phyloP scores from a whole-genome alignment of 2,888 invertebrate species.

The Congeria kusceri region DNA sequence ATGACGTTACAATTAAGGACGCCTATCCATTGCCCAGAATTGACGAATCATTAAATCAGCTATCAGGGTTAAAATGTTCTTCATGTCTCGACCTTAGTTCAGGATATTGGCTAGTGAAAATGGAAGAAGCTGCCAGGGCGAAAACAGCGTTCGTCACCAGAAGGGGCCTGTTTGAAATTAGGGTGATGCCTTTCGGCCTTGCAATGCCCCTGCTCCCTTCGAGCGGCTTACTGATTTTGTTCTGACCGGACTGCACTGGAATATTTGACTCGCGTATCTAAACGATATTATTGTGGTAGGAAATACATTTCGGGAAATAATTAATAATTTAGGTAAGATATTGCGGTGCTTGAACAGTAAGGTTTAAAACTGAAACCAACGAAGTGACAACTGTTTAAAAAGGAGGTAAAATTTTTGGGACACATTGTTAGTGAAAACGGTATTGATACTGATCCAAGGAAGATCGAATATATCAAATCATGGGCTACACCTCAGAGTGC shows the following conservation, averaged over 20 bases:
- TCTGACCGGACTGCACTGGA: constrained; percentile 46
- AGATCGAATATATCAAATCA: constrained; percentile 6
- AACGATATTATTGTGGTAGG: constrained; percentile 61
- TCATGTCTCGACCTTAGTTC: constrained; percentile 59
- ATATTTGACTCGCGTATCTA: constrained; percentile 57
- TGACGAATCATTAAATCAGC: constrained; percentile 51
- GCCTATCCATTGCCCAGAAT: constrained; percentile 47
- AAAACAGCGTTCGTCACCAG: constrained; percentile 67
- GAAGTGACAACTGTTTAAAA: constrained; percentile 22
- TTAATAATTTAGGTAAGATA: constrained; percentile 42
- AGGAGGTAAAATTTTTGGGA: constrained; percentile 29
- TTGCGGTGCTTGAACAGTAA: constrained; percentile 42
- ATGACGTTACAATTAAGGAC: constrained; percentile 33
- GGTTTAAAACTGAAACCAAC: constrained; percentile 41
- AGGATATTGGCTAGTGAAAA: constrained; percentile 69
- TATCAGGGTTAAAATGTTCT: constrained; percentile 61
- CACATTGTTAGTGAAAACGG: constrained; percentile 29
- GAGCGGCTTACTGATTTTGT: constrained; percentile 67
- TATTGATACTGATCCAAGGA: constrained; percentile 25
- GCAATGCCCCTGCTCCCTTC: no score
- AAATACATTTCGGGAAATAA: constrained; percentile 37
- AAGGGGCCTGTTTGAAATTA: constrained; percentile 54
- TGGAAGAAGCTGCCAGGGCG: constrained; percentile 40
- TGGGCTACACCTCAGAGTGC: constrained; percentile 18
- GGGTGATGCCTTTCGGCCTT: constrained; percentile 66